phyloP scores from a whole-genome alignment of 2,888 invertebrate species.

The Steromphala cineraria region DNA sequence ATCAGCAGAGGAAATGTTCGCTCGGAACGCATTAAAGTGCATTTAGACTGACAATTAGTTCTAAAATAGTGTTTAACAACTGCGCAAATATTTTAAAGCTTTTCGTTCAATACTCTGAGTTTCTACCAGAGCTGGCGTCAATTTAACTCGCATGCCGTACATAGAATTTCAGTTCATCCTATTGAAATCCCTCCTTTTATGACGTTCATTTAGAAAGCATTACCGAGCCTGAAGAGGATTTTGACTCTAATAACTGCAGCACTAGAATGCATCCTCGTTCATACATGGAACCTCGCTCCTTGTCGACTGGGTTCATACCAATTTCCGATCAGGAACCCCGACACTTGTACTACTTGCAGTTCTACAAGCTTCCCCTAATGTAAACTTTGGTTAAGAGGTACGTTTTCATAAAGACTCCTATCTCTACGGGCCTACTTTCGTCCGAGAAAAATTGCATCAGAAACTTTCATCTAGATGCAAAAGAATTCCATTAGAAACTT shows the following conservation, averaged over 20 bases:
- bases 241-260: conserved; percentile 8
- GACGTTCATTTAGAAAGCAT: conserved; percentile 17
- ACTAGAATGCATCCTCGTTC: background rate
- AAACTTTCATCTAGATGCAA: too few species aligned
- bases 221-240: background rate
- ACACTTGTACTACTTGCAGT: background rate
- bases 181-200: conserved; percentile 3
- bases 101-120: background rate
- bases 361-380: background rate
- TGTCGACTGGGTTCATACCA: background rate
- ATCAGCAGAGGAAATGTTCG: background rate
- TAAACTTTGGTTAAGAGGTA: conserved; percentile 15
- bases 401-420: background rate
- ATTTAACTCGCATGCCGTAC: background rate
- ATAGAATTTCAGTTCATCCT: conserved; percentile 4
- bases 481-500: too few species aligned
- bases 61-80: conserved; percentile 19
- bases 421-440: background rate
- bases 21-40: conserved; percentile 3
- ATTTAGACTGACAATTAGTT: conserved; percentile 13
- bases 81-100: conserved; percentile 20
- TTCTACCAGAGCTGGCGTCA: background rate
- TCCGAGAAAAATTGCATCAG: background rate
- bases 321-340: conserved; percentile 13
- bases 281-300: background rate